Base-by-base conservation (phyloP, 2,888 invertebrate genomes). In the Apamea monoglypha region DNA sequence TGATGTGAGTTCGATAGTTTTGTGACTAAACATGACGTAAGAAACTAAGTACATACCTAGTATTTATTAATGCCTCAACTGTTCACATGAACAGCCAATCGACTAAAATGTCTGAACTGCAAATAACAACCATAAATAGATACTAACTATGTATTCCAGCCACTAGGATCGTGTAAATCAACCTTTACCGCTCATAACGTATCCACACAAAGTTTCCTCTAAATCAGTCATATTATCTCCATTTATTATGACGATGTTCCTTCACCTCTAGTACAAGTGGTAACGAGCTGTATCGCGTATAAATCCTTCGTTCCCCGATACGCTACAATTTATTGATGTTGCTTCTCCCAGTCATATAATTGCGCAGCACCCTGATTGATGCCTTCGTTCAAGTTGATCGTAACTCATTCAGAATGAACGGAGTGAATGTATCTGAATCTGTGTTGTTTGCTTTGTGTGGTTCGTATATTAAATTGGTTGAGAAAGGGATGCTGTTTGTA, bases 311-410 rank as follows among this genome's bases (percentile, higher is more conserved):
- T 70, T 66, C 70, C 36, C 66, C 76, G 88, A 89, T 88, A 88
- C 76, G 82, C 81, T 82, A 83, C 88, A 90, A 91, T 90, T 87
- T 89, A 87, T 88, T 79, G 89, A 89, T 86, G 81, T 87, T 80
- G 79, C 77, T 85, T 78, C 86, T 84, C 81, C 25, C 74, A 68
- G 74, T 77, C 84, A 87, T 86, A 82, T 86, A 80, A 88, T 86
- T 90, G 88, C 88, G 88, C 84, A 84, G 83, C 61, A 36, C 73
- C 44, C 78, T 90, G 91, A 92, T 89, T 87, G 83, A 92, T 91
- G 89, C 67, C 80, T 81, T 84, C 84, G 82, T 83, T 84, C 80
- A 80, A 84, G 81, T 78, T 66, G 81, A 56, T 76, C 84, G 78
- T 88, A 87, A 90, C 86, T 89, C 87, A 89, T 84, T 81, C 82